phyloP scores from a whole-genome alignment of 2,888 invertebrate genomes.

The Tortricodes alternella region DNA sequence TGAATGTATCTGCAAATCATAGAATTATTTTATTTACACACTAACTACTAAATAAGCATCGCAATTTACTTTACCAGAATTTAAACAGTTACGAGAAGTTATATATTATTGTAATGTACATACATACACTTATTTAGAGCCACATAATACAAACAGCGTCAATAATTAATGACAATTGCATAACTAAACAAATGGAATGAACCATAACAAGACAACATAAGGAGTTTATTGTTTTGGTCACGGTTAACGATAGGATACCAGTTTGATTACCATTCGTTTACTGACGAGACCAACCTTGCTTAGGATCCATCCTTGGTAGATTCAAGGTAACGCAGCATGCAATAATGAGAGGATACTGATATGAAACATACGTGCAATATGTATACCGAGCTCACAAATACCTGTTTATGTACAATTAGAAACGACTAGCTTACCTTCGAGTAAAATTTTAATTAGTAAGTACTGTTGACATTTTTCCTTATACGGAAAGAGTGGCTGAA shows the following conservation, averaged over 20 bases:
- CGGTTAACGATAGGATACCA: constrained; percentile 19
- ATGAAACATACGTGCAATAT: constrained; percentile 55
- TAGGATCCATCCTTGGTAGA: constrained; percentile 72
- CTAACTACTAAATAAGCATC: too few relatives aligned
- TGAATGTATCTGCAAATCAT: constrained; percentile 66
- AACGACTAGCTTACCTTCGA: constrained; percentile 24
- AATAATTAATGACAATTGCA: constrained; percentile 18
- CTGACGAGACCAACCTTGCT: constrained; percentile 74
- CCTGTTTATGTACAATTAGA: constrained; percentile 26
- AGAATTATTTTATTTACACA: not conserved
- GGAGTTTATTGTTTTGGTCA: constrained; percentile 24
- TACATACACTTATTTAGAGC: not conserved
- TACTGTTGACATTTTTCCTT: constrained; percentile 4
- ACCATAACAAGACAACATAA: constrained; percentile 21
- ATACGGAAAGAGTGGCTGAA: not conserved
- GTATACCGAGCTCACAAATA: constrained; percentile 37
- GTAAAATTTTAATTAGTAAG: not conserved
- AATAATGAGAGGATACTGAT: constrained; percentile 67
- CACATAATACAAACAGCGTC: constrained; percentile 10
- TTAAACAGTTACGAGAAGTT: too few relatives aligned
- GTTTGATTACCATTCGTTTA: constrained; percentile 37
- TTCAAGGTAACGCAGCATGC: constrained; percentile 77
- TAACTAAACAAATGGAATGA: constrained; percentile 27
- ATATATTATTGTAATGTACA: not conserved
- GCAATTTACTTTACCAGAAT: too few relatives aligned